phyloP scores from a whole-genome alignment of 2,113 vertebrate species.

The Oenanthe melanoleuca region DNA sequence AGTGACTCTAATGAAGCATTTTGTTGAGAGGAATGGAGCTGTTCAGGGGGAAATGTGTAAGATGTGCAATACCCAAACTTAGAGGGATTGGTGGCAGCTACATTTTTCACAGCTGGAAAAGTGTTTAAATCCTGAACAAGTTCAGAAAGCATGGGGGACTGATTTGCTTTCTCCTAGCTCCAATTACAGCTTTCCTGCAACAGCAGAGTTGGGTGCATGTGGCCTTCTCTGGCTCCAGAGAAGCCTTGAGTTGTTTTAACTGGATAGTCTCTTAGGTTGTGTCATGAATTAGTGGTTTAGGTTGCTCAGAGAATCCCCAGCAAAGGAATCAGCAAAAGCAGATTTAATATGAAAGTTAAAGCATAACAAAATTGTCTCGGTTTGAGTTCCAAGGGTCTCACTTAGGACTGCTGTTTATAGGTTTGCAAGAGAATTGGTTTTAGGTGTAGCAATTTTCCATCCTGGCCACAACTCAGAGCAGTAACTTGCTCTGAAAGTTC shows the following conservation, averaged over 20 bases:
- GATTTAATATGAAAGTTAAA: not conserved
- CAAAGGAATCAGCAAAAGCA: not conserved
- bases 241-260: not conserved
- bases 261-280: not conserved
- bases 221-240: not conserved
- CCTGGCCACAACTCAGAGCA: not conserved
- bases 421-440: not conserved
- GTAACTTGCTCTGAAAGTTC: not conserved
- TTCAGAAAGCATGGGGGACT: not conserved
- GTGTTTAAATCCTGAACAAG: not conserved
- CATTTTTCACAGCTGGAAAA: not conserved
- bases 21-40: slow-evolving; percentile 32
- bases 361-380: not conserved
- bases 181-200: not conserved
- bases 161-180: not conserved
- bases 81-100: not conserved
- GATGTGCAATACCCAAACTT: not conserved
- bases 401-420: not conserved
- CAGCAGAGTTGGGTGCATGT: not conserved
- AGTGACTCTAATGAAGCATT: not conserved
- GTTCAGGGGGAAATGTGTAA: not conserved
- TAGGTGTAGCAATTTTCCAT: not conserved
- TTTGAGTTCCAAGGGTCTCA: not conserved
- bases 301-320: not conserved
- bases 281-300: not conserved